Evolutionary conservation across 2,113 vertebrate species (phyloP), one percentile per base, ranked within the genome.

Genomic region (Pampusana beccarii): DNA sequence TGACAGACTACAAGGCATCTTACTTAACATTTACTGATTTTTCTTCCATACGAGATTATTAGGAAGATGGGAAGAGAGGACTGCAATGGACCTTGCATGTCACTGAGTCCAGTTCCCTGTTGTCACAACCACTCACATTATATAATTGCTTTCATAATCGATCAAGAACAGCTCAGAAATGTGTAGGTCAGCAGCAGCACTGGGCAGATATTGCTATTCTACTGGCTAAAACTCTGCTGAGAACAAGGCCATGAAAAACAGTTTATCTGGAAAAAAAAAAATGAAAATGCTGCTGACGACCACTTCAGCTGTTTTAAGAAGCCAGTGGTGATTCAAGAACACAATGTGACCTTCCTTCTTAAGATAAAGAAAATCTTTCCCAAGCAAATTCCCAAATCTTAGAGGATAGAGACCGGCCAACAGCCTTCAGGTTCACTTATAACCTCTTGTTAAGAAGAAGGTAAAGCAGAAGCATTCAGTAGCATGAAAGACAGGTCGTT

Each of bases 201-300:
- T 5, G 7, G 65, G 57, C 21, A 79, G 54, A 53, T 12, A 53
- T 11, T 66, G 13, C 13, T 36, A 33, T 50, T 86, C 53, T 78
- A 86, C 40, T 7, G 2, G n/a, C 40, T 53, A 56, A 57, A 84
- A 14, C 23, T 57, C 46, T 67, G 12, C 31, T 60, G 20, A 61
- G n/a, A 80, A 56, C 15, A 74, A 65, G 29, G 46, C 23, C 31
- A 42, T 26, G 36, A 70, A 65, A 67, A 83, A 19, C 25, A 57
- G 7, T 1, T 65, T 5, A 77, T 28, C 8, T 25, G 13, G 25
- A 15, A 31, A 46, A 71, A 57, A 46, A 11, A 4, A 16, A 3
- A 3, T 0, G 0, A 46, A 57, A 66, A 62, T 19, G 23, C 23
- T 71, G 40, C 10, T 33, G 29, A 60, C 7, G 0, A 73, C 18